Base-by-base conservation (phyloP, 2,888 invertebrate species). In the Rotaria magnacalcarata region DNA sequence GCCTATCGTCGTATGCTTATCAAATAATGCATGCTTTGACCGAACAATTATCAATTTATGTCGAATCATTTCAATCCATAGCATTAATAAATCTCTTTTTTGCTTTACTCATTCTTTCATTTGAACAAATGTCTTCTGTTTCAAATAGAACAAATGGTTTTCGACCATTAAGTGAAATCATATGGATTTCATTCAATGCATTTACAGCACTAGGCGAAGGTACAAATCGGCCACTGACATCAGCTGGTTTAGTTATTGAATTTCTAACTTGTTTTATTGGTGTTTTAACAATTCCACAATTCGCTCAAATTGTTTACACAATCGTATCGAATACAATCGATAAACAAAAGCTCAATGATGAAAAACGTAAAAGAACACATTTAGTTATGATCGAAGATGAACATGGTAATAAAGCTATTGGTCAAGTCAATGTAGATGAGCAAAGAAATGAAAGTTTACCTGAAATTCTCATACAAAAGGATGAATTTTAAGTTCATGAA, bases 321-420 rank as follows among this genome's bases (percentile, higher is more conserved):
- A 24, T 80, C 1, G 80, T n/a, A 80, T 80, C 80, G 47, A 47
- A 80, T 80, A 80, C 80, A 43, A 80, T 80, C 34, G 80, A 80
- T 24, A 43, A 24, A 47, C 24, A 47, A 47, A 47, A 43, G 34
- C 4, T 10, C 11, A 47, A 47, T n/a, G 8, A 80, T 24, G 47
- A 80, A 47, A 80, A 47, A 80, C 14, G 24, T 19, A 24, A 47
- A 10, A n/a, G 19, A n/a, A 80, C 8, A 43, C 80, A 80, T n/a
- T 34, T 80, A 47, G 80, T 80, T 24, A 47, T 80, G 80, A 80
- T 80, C 47, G 80, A 80, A 80, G 80, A 80, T 47, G 80, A 80
- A 47, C 14, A 80, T 10, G 24, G 47, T n/a, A 47, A 47, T 80
- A 80, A 47, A 80, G 80, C 80, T 1, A 47, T 80, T 47, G 80